Base-by-base conservation (phyloP, 2,113 vertebrate genomes). In the Oncorhynchus clarkii region DNA sequence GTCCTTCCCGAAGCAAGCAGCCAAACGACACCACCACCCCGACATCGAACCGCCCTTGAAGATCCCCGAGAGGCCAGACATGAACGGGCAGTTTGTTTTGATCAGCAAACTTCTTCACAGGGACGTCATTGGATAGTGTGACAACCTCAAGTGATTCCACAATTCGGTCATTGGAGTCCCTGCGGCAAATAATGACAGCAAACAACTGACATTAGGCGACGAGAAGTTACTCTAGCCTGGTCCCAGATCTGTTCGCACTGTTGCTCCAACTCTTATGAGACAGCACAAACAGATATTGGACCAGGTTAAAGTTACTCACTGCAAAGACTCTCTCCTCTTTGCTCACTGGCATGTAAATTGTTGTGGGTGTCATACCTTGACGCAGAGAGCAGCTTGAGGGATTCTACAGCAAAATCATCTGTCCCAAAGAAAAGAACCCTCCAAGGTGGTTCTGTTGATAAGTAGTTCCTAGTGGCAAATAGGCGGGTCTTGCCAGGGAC, bases 1-100 rank as follows among this genome's bases (percentile, higher is more conserved):
- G 91, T n/a, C 89, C 87, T 82, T 96, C 91, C 0, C 81, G 94
- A 67, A 99, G 91, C 24, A 99, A 93, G 71, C 94, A 94, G 20
- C 97, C 98, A 24, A 99, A 99, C 0, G 98, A 99, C 66, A 97
- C 97, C 78, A 99, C 95, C 26, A 99, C 96, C 0, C 96, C 98
- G 1, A 99, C 94, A 14, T 99, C 96, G 67, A 97, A 98, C 5
- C 85, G 91, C 9, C 92, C 90, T 0, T 27, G 75, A 0, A 90
- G 76, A 0, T 90, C 89, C 0, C 93, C 83, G 0, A 89, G 81
- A 0, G 98, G 98, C 97, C 98, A 99, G 57, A 92, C 89, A 1
- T 96, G 93, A 4, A 96, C 57, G 0, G 90, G 88, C 0, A 99
- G 94, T 60, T 82, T 86, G 34, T 95, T 87, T 76, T 94, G 88